Conservation (phyloP, 2,888 invertebrate genomes). For the Torymus aiolomorphi region DNA sequence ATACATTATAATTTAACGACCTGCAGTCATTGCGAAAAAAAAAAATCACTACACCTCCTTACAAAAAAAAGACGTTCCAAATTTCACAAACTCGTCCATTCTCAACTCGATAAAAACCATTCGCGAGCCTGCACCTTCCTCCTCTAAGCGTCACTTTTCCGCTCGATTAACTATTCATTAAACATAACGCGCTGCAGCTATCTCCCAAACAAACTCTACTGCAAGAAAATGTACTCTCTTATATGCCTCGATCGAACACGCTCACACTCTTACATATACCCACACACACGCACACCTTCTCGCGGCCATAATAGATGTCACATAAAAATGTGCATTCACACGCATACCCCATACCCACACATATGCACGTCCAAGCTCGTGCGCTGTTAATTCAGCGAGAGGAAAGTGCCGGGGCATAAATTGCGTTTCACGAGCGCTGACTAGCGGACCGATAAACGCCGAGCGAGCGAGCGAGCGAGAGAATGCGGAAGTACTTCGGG, state of each 20-base stretch:
- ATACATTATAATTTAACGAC: no score
- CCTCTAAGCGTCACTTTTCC: slow-evolving; percentile 36
- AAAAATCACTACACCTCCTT: no score
- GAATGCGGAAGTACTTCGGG: slow-evolving; percentile 64
- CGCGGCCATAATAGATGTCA: slow-evolving; percentile 45
- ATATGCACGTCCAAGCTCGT: not conserved
- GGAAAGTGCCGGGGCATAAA: slow-evolving; percentile 63
- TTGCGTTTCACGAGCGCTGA: slow-evolving; percentile 62
- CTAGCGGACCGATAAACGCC: slow-evolving; percentile 63
- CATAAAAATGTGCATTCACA: slow-evolving; percentile 48
- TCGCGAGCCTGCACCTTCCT: not conserved
- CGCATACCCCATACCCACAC: slow-evolving; percentile 1
- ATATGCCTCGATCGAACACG: not conserved
- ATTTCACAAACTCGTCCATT: no score
- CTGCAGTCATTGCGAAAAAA: no score
- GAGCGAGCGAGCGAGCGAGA: slow-evolving; percentile 29
- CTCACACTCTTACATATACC: not conserved
- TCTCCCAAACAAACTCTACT: slow-evolving; percentile 10
- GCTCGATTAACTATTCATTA: slow-evolving; percentile 42
- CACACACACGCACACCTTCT: not conserved
- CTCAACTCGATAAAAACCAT: not conserved
- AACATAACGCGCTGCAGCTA: slow-evolving; percentile 19
- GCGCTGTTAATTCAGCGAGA: slow-evolving; percentile 55
- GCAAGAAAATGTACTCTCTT: slow-evolving; percentile 21
- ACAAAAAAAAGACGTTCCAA: no score